Base-by-base conservation (phyloP, 2,888 invertebrate genomes). In the Parnassius glacialis region DNA sequence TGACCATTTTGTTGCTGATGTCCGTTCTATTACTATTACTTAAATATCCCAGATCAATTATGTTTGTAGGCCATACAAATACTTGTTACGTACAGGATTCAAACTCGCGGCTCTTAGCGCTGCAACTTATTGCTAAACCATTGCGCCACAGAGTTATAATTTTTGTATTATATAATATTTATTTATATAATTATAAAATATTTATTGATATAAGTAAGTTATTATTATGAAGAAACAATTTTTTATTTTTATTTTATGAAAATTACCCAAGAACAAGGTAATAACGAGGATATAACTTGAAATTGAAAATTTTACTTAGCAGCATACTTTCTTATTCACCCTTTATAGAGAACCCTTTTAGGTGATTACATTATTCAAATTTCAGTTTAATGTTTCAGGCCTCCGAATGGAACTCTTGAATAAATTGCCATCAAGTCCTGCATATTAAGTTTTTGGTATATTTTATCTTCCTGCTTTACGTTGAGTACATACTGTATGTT, bases 331-430 rank as follows among this genome's bases (percentile, higher is more conserved):
- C 11, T 55, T 43, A 16, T 20, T 54, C 53, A 13, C 10, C 48
- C 16, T 53, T 50, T 43, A 41, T 50, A 54, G 11, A 42, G 42
- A 34, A 5, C 60, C 50, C 54, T 60, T 42, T 50, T 50, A 50
- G 55, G 54, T 50, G 60, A 60, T 55, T 59, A 54, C 48, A 54
- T 59, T 60, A 60, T 60, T 60, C 60, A 54, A 60, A 55, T 55
- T 55, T 50, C 60, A 48, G 13, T 50, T 60, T 60, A 54, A 60
- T 60, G 55, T 60, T 60, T 60, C 34, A 50, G 45, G 25, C 44
- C 25, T 52, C 45, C 45, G 42, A 54, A 43, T 58, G 51, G 58
- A 52, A 20, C 34, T 34, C 25, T 52, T 52, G 34, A 52, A 52
- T 52, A 20, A 52, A 20, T 20, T 52, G 25, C 11, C 10, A 16